phyloP scores from a whole-genome alignment of 2,888 invertebrate genomes.

The Caenorhabditis wallacei region DNA sequence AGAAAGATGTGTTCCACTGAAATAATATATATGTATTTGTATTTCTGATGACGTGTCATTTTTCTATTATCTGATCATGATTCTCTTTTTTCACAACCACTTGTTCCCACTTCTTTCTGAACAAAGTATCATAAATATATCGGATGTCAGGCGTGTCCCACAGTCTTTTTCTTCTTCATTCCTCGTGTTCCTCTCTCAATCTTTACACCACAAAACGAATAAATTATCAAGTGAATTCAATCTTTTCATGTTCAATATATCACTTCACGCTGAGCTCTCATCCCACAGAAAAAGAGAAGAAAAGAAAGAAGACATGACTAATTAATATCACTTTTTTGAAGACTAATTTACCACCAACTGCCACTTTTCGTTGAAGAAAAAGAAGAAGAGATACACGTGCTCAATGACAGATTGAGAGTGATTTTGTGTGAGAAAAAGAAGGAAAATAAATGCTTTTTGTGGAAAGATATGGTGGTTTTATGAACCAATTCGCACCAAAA shows the following conservation, averaged over 20 bases:
- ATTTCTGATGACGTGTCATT: conserved; percentile 19
- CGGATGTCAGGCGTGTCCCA: conserved; percentile 57
- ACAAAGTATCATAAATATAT: conserved; percentile 59
- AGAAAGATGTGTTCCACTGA: no score
- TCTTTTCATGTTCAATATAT: conserved; percentile 46
- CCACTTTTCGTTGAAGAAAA: conserved; percentile 12
- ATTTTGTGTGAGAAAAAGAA: conserved; percentile 17
- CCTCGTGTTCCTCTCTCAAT: not conserved
- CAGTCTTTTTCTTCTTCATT: conserved; percentile 14
- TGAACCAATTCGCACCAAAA: conserved; percentile 34
- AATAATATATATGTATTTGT: no score
- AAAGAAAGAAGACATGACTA: conserved; percentile 29
- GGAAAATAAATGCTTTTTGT: conserved; percentile 30
- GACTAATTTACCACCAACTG: conserved; percentile 56
- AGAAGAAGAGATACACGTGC: conserved; percentile 49
- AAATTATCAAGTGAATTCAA: conserved; percentile 44
- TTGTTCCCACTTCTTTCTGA: conserved; percentile 2
- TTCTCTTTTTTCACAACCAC: conserved; percentile 31
- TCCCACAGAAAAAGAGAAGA: not conserved
- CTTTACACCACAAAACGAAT: conserved; percentile 17
- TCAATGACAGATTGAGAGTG: conserved; percentile 59
- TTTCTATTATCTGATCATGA: conserved; percentile 24
- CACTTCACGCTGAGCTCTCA: conserved; percentile 41
- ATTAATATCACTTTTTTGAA: conserved; percentile 62
- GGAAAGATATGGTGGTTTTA: conserved; percentile 46